Percentiles rank a stretch among this genome's conserved stretches.
Evolutionary conservation across 1,140 invertebrate species (phyloP).

Genomic region (Habropoda laboriosa): DNA sequence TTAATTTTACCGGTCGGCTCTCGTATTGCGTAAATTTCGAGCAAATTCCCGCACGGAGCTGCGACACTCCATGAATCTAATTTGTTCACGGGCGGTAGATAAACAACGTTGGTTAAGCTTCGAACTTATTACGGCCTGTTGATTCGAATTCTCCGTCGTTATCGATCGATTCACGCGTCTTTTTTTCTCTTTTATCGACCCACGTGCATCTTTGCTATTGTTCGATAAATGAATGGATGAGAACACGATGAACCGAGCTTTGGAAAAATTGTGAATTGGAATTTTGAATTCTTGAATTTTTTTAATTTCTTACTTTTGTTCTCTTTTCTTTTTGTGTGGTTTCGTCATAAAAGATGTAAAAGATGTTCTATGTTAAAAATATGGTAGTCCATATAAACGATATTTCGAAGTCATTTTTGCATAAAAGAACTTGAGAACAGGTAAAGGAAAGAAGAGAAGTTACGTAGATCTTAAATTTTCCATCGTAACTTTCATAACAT

Average conservation of each 20-base stretch:
- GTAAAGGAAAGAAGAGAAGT: neutral
- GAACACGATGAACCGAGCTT: no score
- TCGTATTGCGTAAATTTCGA: neutral
- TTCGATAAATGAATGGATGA: no score
- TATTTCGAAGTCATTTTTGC: neutral
- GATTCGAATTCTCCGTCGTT: neutral
- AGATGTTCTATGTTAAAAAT: neutral
- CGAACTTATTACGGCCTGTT: slow-evolving; percentile 2
- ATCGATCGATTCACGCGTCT: neutral
- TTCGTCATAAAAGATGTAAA: no score
- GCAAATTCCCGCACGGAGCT: slow-evolving; percentile 14
- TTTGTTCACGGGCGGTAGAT: neutral
- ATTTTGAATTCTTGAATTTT: neutral
- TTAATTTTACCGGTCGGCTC: slow-evolving; percentile 48
- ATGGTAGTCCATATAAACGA: neutral
- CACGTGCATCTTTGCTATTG: no score
- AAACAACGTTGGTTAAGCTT: neutral
- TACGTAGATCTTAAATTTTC: no score
- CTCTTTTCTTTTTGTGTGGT: no score
- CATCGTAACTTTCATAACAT: no score
- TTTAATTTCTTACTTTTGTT: no score
- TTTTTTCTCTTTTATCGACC: slow-evolving; percentile 6
- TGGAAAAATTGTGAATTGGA: no score
- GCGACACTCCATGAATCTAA: neutral
- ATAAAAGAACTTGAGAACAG: neutral